These are phyloP conservation scores for Himantopus leucocephalus DNA, from an alignment of 2,113 vertebrate species.

Conservation along the genomic window DNA sequence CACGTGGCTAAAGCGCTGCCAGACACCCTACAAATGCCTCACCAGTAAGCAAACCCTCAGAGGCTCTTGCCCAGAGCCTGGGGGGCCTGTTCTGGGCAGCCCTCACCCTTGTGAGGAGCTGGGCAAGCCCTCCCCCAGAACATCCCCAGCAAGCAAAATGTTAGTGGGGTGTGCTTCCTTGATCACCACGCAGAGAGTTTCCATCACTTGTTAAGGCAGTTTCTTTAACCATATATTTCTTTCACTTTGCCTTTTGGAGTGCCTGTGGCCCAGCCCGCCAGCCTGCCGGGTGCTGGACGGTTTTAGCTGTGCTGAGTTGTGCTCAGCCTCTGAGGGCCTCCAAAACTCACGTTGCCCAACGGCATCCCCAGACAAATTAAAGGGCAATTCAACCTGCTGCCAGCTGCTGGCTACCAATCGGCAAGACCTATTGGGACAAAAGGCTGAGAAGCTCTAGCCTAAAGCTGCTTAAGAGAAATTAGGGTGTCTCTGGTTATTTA, in stretches of 20 bases:
- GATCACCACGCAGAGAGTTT: rapidly evolving
- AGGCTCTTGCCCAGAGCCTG: neutral
- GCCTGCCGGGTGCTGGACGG: neutral
- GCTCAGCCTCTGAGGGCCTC: neutral
- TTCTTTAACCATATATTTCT: neutral
- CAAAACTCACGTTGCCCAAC: neutral
- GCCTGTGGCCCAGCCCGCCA: neutral
- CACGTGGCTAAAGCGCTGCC: rapidly evolving
- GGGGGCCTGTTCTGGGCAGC: rapidly evolving
- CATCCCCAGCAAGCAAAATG: neutral
- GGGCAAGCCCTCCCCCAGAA: rapidly evolving
- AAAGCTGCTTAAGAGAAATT: neutral
- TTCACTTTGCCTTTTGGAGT: neutral
- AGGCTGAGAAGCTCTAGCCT: neutral
- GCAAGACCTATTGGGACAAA: neutral
- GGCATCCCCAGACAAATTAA: neutral
- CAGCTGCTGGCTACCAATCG: neutral
- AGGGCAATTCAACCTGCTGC: neutral
- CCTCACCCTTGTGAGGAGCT: neutral
- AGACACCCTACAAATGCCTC: rapidly evolving
- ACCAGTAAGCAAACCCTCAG: rapidly evolving
- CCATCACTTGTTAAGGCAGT: neutral
- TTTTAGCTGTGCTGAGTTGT: neutral
- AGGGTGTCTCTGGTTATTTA: neutral
- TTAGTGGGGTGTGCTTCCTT: neutral